Evolutionary conservation across 2,113 vertebrate genomes (phyloP), one percentile per base, ranked within the genome.

Genomic region (Orcinus orca): DNA sequence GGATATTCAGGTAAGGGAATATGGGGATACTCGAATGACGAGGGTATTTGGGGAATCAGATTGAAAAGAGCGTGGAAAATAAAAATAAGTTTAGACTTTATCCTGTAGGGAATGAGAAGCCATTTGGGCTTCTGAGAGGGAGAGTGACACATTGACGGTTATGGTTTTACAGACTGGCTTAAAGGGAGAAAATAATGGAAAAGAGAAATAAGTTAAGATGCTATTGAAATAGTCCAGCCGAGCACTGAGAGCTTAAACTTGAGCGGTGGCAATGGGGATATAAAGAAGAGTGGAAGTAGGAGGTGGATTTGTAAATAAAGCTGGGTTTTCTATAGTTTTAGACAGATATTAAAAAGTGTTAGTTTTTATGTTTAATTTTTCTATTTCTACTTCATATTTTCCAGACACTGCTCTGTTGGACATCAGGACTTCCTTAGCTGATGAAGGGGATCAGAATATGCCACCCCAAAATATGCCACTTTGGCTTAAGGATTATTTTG

Each of bases 181-280:
- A 65, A 68, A 82, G 63, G 68, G 21, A 93, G 50, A 94, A 95
- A 86, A 85, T 53, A 88, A 82, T 44, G 88, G 44, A 83, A n/a
- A 93, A 31, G 33, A 80, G 65, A 93, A 91, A 71, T 29, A 81
- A 41, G 11, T 31, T 50, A 55, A 68, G 70, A 76, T 31, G 26
- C n/a, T 41, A 8, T n/a, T 85, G 73, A 50, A 84, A 62, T 7
- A 60, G 71, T 17, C 84, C 58, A 73, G 29, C 73, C 60, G 44
- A 90, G 58, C 36, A 23, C 60, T 15, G 47, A 81, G 12, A 50
- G 60, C 21, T 29, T 74, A 18, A 21, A 58, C 47, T n/a, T 53
- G 33, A 81, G 29, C 73, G 60, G 47, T 20, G 36, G 47, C 58
- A 58, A 11, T 6, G 47, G 65, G 36, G 12, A 33, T 23, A 67